phyloP scores from a whole-genome alignment of 2,888 invertebrate species.

The Cylloceria caligata region DNA sequence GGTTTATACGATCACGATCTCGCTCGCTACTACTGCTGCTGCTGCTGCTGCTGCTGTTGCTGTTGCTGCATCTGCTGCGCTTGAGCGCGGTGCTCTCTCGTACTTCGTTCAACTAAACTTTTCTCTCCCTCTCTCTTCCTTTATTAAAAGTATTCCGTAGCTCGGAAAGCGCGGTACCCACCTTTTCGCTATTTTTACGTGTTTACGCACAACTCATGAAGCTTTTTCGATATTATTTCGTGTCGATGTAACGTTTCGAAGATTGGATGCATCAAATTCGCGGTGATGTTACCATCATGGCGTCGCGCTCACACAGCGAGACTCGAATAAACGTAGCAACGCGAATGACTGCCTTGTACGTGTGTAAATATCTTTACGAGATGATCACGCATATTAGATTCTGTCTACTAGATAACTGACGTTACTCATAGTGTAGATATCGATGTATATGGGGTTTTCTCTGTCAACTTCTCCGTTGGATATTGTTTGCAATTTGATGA shows the following conservation, averaged over 20 bases:
- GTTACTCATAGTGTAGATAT: neutral
- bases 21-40: conserved; percentile 15
- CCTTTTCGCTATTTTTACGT: conserved; percentile 30
- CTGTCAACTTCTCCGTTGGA: no score
- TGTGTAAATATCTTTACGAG: neutral
- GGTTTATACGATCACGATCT: conserved; percentile 42
- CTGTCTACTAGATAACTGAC: no score
- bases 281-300: conserved; percentile 48
- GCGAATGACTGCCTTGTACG: neutral
- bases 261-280: conserved; percentile 42
- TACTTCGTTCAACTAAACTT: conserved; percentile 7
- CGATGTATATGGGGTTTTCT: neutral
- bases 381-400: conserved; percentile 1
- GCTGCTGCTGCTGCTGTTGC: neutral
- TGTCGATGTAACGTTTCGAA: conserved; percentile 30
- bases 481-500: no score
- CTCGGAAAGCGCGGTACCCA: conserved; percentile 25
- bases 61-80: conserved; percentile 13
- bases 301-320: conserved; percentile 36
- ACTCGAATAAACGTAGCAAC: neutral
- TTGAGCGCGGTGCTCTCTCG: conserved; percentile 11
- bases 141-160: neutral
- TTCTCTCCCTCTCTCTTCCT: no score
- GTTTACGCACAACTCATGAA: conserved; percentile 35
- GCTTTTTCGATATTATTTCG: conserved; percentile 36